Evolutionary conservation across 2,888 invertebrate genomes (phyloP).

Genomic region (Crossocerus cetratus): DNA sequence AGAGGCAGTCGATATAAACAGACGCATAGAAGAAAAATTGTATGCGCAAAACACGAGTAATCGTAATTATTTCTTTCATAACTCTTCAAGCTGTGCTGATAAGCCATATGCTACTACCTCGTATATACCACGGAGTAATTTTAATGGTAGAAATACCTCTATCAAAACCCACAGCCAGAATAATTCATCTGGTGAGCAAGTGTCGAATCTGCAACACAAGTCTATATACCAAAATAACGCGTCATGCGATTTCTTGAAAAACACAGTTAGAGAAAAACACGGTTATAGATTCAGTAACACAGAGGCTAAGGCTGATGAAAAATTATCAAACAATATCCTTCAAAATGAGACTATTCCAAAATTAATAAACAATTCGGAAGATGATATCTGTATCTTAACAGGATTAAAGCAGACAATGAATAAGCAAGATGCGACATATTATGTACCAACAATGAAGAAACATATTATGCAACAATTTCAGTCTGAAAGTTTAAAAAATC

Average conservation of each 20-base stretch:
- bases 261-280: constrained; percentile 1
- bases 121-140: constrained; percentile 20
- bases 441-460: constrained; percentile 58
- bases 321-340: not conserved
- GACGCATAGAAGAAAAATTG: constrained; percentile 72
- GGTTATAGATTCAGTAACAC: not conserved
- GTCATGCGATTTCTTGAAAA: not conserved
- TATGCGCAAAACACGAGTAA: constrained; percentile 65
- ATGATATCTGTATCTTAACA: not conserved
- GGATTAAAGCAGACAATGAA: constrained; percentile 14
- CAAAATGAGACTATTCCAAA: not conserved
- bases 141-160: constrained; percentile 8
- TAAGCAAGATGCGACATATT: constrained; percentile 41
- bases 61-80: constrained; percentile 63
- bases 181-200: constrained; percentile 14
- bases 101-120: constrained; percentile 24
- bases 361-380: not conserved
- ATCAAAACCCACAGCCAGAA: constrained; percentile 10
- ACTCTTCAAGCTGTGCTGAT: constrained; percentile 42
- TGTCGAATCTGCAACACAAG: constrained; percentile 7
- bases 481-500: not conserved
- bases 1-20: constrained; percentile 71
- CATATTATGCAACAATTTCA: constrained; percentile 21
- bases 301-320: constrained; percentile 1
- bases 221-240: constrained; percentile 10